These are phyloP conservation scores for Camponotus fellah DNA, from an alignment of 2,888 invertebrate genomes.

Conservation along the genomic window DNA sequence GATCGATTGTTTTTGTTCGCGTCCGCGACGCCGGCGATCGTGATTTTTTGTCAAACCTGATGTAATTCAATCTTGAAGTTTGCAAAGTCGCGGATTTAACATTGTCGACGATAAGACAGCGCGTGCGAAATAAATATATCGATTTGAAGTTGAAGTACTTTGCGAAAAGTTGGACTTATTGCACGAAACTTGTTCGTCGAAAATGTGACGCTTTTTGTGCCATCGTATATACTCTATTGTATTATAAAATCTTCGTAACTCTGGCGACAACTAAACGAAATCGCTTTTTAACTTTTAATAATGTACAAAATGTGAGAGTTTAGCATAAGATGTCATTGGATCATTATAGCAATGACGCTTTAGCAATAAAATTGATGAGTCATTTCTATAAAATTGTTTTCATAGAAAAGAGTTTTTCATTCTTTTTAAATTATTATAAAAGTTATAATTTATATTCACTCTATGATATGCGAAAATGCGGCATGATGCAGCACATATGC, in stretches of 20 bases:
- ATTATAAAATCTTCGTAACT: not conserved
- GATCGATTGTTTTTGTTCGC: conserved; percentile 63
- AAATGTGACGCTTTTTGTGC: not conserved
- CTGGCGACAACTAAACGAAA: not conserved
- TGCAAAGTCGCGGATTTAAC: conserved; percentile 43
- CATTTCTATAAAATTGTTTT: conserved; percentile 4
- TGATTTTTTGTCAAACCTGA: conserved; percentile 32
- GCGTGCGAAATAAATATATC: conserved; percentile 38
- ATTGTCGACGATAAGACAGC: conserved; percentile 14
- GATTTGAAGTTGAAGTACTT: conserved; percentile 26
- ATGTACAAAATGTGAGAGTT: conserved; percentile 8
- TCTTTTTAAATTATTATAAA: not conserved
- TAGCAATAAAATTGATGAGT: not conserved
- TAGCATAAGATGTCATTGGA: not conserved
- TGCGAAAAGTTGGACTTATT: not conserved
- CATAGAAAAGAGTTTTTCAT: not conserved
- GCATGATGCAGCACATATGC: too few relatives aligned
- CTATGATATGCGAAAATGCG: too few relatives aligned
- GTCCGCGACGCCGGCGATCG: conserved; percentile 1
- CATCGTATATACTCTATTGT: not conserved
- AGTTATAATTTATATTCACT: too few relatives aligned
- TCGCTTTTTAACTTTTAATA: conserved; percentile 10
- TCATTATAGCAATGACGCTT: not conserved
- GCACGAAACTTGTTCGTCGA: not conserved
- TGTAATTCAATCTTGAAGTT: conserved; percentile 47